A percentile compares a stretch with the other conserved stretches of the same genome.
Evolutionary conservation across 2,888 invertebrate genomes (phyloP).

Genomic region (Cosmorhoe ocellata): DNA sequence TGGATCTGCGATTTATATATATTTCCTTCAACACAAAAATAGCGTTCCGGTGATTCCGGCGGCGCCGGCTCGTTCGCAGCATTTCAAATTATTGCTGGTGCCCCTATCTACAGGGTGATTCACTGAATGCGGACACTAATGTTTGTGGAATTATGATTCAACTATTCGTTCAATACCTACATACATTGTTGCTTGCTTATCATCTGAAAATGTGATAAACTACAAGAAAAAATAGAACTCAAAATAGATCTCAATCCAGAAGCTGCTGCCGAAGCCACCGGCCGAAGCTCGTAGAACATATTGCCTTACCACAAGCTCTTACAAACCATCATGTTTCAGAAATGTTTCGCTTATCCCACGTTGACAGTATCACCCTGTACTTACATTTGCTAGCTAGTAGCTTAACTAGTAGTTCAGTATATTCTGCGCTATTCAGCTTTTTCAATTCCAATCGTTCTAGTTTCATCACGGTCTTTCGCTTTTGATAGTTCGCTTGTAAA

Average conservation of each 20-base stretch:
- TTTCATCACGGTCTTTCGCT: slow-evolving; percentile 19
- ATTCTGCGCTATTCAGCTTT: slow-evolving; percentile 13
- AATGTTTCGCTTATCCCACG: no score
- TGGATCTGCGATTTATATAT: slow-evolving; percentile 2
- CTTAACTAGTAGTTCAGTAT: neutral
- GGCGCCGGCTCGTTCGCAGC: slow-evolving; percentile 14
- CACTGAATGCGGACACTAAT: neutral
- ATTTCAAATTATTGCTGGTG: slow-evolving; percentile 19
- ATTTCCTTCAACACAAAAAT: slow-evolving; percentile 17
- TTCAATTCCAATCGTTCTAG: slow-evolving; percentile 21
- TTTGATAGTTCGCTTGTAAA: slow-evolving; percentile 8
- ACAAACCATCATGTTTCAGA: no score
- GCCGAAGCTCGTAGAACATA: no score
- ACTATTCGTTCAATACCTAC: no score
- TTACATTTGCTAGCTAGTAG: no score
- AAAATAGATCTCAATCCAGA: no score
- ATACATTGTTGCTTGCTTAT: no score
- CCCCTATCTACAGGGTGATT: slow-evolving; percentile 2
- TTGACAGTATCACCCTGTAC: neutral
- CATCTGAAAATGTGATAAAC: no score
- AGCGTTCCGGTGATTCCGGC: slow-evolving; percentile 15
- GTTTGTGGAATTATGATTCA: neutral
- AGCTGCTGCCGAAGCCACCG: no score
- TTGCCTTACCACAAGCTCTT: no score
- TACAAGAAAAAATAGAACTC: no score